Evolutionary conservation across 2,888 invertebrate genomes (phyloP), one percentile per base, ranked within the genome.

Genomic region (Amblyteles armatorius): DNA sequence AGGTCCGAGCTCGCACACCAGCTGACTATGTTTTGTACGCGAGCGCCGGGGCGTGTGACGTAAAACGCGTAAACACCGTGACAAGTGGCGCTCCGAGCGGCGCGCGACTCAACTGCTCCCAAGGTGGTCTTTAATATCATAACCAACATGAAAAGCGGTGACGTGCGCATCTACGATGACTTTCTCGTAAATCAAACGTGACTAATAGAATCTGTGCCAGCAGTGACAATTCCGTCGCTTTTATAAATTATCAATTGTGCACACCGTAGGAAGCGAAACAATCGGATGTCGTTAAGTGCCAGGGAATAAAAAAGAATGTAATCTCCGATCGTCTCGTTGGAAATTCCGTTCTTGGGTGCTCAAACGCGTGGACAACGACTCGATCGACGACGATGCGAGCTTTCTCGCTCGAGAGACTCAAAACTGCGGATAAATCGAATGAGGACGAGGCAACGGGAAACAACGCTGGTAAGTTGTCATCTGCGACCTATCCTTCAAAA

Each of bases 61-160:
- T 77, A 33, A 55, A 82, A 55, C 77, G 60, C 36, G 67, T 68
- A 78, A 78, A 78, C 67, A 78, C 68, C 33, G 50, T 67, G 36
- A 19, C 44, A n/a, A 44, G 44, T 22, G 22, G 63, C 74, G 74
- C 63, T n/a, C 29, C 48, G 11, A 9, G 44, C 60, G 74, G 48
- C 33, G 3, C 1, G 2, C 26, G 3, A 11, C 44, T 22, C 19
- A 73, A 73, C 40, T 29, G 29, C 16, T 60, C n/a, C 57, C 73
- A 60, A 73, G 73, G 73, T 57, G 26, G 5, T 7, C 7, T n/a
- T 71, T 7, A 11, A 52, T 19, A 55, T 77, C 68, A 57, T 26
- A 26, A 68, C n/a, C n/a, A 50, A 22, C 55, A 67, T 9, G n/a
- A 68, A 68, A 36, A 7, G 65, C 40, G 68, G 44, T 78, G 78